Evolutionary conservation across 2,888 invertebrate species (phyloP).

Genomic region (Tachina fera): DNA sequence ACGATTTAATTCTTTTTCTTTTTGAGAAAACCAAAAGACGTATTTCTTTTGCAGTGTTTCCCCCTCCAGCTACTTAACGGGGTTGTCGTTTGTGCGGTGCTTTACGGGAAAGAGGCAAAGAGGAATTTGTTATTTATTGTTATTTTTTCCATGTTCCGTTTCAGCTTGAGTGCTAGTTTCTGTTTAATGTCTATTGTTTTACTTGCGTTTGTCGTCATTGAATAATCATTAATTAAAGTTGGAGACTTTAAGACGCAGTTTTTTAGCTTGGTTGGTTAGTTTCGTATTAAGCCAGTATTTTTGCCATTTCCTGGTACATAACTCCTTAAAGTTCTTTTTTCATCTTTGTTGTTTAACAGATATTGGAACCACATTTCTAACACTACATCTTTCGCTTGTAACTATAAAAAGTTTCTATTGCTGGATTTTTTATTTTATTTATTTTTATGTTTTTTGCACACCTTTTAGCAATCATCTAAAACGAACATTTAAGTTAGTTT

Average conservation of each 20-base stretch:
- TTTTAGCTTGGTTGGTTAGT: slow-evolving; percentile 18
- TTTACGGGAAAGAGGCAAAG: not conserved
- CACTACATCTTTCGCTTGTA: not conserved
- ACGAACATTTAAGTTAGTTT: not conserved
- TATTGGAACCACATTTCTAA: slow-evolving; percentile 50
- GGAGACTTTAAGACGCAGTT: slow-evolving; percentile 52
- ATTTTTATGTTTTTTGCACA: not conserved
- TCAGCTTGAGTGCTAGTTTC: not conserved
- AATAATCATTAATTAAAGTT: slow-evolving; percentile 18
- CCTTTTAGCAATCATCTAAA: not conserved
- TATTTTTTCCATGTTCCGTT: slow-evolving; percentile 15
- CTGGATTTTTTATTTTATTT: not conserved
- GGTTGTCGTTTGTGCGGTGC: not conserved
- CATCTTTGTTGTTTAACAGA: slow-evolving; percentile 2
- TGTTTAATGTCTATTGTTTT: slow-evolving; percentile 17
- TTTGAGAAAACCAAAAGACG: slow-evolving; percentile 6
- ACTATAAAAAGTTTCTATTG: not conserved
- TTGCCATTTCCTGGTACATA: slow-evolving; percentile 5
- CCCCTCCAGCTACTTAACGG: not conserved
- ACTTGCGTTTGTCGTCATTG: slow-evolving; percentile 22
- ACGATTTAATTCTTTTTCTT: slow-evolving; percentile 4
- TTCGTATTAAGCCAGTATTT: slow-evolving; percentile 7
- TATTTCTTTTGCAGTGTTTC: slow-evolving; percentile 3
- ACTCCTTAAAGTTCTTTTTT: not conserved
- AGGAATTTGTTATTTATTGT: not conserved